Evolutionary conservation across 1,140 invertebrate species (phyloP), one percentile per base, ranked within the genome.

Genomic region (Euwallacea similis): DNA sequence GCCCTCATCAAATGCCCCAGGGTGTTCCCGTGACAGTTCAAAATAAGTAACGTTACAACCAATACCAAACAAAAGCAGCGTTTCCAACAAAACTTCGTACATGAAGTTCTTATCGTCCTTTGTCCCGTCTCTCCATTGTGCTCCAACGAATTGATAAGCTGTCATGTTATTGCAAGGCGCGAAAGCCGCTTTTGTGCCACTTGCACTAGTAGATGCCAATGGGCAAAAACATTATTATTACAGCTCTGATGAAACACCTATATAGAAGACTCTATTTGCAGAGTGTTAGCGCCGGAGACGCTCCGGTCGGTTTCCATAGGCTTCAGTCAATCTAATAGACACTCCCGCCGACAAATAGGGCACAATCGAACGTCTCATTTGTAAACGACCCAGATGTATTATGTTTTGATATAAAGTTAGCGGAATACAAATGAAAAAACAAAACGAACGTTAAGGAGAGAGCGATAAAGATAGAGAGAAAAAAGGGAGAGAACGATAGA

Each of bases 131-230:
- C 46, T 13, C 46, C 13, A 50, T 50, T 50, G 46, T 50, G 46
- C 46, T 50, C 46, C 13, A 11, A 10, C 46, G 13, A 56, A 56
- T 56, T 56, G 54, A 56, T 56, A 56, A 56, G 54, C 54, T 56
- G 54, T 56, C 54, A 56, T 15, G 54, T 56, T 56, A 56, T 56
- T 56, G n/a, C 54, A 56, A 9, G 16, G 16, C 10, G 8, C 16
- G 11, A 56, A 16, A 10, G 13, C 46, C 46, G 9, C 46, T 50
- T 50, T 50, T 50, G 46, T 50, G 9, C 2, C 46, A 50, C 0
- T 2, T 50, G 46, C 46, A 50, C 9, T 50, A 50, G 9, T 50
- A 1, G 46, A 50, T 50, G 9, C 6, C 46, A 50, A 50, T 50
- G 9, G 9, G 46, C 9, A 50, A 50, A 11, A 50, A 10, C 13